phyloP scores from a whole-genome alignment of 2,888 invertebrate genomes.

The Neocrepidodera transversa region DNA sequence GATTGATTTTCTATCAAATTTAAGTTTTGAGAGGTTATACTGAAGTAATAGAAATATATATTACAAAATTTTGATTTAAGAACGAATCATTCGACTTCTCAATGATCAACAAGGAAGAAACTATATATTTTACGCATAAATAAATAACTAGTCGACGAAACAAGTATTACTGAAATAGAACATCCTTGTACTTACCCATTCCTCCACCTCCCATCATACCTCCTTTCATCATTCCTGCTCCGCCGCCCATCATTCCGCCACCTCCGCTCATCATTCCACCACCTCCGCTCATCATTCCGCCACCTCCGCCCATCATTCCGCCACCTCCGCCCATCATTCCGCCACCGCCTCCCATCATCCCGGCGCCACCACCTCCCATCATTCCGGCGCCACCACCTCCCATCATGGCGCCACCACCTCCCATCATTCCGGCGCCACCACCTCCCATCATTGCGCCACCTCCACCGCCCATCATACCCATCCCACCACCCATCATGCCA shows the following conservation, averaged over 20 bases:
- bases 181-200: too few species aligned
- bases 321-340: conserved; percentile 43
- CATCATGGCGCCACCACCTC: conserved; percentile 27
- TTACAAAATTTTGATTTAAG: too few species aligned
- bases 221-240: conserved; percentile 45
- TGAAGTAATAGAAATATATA: too few species aligned
- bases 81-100: too few species aligned
- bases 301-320: conserved; percentile 29
- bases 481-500: conserved; percentile 51
- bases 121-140: too few species aligned
- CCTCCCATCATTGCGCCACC: conserved; percentile 49
- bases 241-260: conserved; percentile 43
- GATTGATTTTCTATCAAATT: too few species aligned
- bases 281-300: conserved; percentile 17
- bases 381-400: conserved; percentile 38
- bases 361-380: conserved; percentile 28
- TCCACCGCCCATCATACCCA: conserved; percentile 9
- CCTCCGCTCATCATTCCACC: conserved; percentile 40
- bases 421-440: conserved; percentile 46
- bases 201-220: conserved; percentile 31
- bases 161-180: too few species aligned
- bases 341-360: conserved; percentile 47
- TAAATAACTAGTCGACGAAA: too few species aligned
- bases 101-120: too few species aligned
- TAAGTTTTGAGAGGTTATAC: too few species aligned